phyloP scores from a whole-genome alignment of 1,140 invertebrate species.

The Nasonia giraulti region DNA sequence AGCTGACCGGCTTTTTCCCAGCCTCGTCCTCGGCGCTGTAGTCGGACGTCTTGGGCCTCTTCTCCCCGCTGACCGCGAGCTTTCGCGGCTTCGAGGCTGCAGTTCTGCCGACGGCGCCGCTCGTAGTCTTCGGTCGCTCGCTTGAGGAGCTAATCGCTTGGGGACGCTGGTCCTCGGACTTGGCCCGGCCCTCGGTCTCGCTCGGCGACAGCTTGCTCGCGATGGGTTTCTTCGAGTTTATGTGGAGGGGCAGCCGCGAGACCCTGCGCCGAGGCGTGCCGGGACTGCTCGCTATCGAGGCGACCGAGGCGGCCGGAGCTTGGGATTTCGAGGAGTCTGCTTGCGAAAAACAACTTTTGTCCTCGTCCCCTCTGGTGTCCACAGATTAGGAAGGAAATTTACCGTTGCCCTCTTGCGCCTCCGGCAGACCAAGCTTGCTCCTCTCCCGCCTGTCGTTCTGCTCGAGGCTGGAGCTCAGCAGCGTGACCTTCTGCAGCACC shows the following conservation, averaged over 20 bases:
- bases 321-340: neutral
- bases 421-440: neutral
- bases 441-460: neutral
- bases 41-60: neutral
- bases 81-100: neutral
- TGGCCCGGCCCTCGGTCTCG: neutral
- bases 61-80: neutral
- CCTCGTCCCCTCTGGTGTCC: neutral
- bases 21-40: neutral
- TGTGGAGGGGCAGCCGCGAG: conserved; percentile 16
- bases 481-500: conserved; percentile 24
- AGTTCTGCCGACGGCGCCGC: neutral
- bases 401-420: neutral
- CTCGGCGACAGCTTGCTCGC: neutral
- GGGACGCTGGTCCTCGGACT: neutral
- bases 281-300: neutral
- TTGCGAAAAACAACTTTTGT: neutral
- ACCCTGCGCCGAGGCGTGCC: neutral
- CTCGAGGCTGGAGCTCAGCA: conserved; percentile 2
- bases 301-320: neutral
- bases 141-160: neutral
- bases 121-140: neutral
- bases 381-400: no score
- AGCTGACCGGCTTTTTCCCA: neutral
- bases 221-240: conserved; percentile 11